Conservation (phyloP, 1,140 invertebrate genomes). For the Triops longicaudatus region DNA sequence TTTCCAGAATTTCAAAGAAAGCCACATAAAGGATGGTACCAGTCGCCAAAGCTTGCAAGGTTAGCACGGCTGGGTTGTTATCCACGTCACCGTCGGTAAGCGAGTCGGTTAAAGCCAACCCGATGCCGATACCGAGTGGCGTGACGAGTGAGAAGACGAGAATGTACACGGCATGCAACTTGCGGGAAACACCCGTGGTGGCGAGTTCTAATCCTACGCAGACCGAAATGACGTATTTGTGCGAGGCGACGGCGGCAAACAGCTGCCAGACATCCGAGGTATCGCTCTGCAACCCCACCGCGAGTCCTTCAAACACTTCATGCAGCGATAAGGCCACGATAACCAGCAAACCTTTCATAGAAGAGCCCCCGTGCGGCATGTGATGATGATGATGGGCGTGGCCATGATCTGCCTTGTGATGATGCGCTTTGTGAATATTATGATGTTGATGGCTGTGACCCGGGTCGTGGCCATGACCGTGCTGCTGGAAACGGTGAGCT, state of each 20-base stretch:
- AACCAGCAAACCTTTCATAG: slow-evolving; percentile 63
- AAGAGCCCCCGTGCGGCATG: slow-evolving; percentile 38
- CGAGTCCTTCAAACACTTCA: slow-evolving; percentile 83
- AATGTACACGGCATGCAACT: slow-evolving; percentile 25
- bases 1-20: slow-evolving; percentile 50
- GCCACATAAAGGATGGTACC: slow-evolving; percentile 57
- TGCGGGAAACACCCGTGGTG: slow-evolving; percentile 42
- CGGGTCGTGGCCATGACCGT: not conserved
- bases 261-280: slow-evolving; percentile 64
- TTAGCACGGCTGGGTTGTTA: slow-evolving; percentile 26
- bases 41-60: slow-evolving; percentile 46
- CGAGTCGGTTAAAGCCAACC: not conserved
- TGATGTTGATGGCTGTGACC: not conserved
- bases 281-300: slow-evolving; percentile 66
- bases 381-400: slow-evolving; percentile 19
- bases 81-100: not conserved
- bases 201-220: slow-evolving; percentile 72
- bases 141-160: slow-evolving; percentile 27
- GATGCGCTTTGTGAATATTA: not conserved
- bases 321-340: slow-evolving; percentile 82
- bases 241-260: slow-evolving; percentile 73
- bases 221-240: slow-evolving; percentile 82
- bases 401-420: not conserved
- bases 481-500: not conserved
- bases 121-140: slow-evolving; percentile 23